A percentile compares a stretch with the other conserved stretches of the same genome.
Evolutionary conservation across 64 coral and sea anemone genomes (phyloP).

Genomic region (Hydrozoanthus tunicans): DNA sequence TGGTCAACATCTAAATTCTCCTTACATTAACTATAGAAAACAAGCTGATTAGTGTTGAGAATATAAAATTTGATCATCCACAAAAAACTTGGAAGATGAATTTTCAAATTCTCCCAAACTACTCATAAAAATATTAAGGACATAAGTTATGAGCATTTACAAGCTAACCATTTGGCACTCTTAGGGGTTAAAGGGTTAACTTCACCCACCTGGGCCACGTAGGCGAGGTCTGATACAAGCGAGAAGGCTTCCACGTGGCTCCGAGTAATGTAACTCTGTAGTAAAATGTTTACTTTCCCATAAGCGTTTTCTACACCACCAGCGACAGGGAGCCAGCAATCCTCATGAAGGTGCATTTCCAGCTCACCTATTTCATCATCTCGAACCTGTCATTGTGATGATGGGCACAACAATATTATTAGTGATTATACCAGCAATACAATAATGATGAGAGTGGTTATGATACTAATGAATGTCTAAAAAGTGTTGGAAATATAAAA

Average conservation of each 20-base stretch:
- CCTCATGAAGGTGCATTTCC: slow-evolving; percentile 59
- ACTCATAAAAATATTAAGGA: too few relatives aligned
- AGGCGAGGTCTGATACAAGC: slow-evolving; percentile 89
- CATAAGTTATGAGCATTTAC: too few relatives aligned
- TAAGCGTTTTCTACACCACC: slow-evolving; percentile 88
- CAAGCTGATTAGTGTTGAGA: too few relatives aligned
- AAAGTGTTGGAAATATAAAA: too few relatives aligned
- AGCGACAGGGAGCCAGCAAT: slow-evolving; percentile 67
- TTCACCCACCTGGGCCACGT: slow-evolving; percentile 85
- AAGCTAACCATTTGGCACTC: too few relatives aligned
- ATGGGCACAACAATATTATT: background rate
- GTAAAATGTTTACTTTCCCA: slow-evolving; percentile 91
- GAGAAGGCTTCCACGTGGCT: slow-evolving; percentile 93
- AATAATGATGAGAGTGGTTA: too few relatives aligned
- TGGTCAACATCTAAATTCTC: too few relatives aligned
- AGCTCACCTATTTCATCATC: slow-evolving; percentile 92
- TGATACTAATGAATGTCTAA: too few relatives aligned
- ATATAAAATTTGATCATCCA: too few relatives aligned
- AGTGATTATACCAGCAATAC: background rate
- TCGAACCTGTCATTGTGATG: slow-evolving; percentile 63
- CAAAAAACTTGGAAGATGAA: too few relatives aligned
- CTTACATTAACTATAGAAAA: too few relatives aligned
- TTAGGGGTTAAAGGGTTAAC: background rate
- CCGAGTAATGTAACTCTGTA: slow-evolving; percentile 86
- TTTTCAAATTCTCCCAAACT: too few relatives aligned